Evolutionary conservation across 2,797 vertebrate species (phyloP), one percentile per base, ranked within the genome.

Genomic region (Petrocephalus sullivani): DNA sequence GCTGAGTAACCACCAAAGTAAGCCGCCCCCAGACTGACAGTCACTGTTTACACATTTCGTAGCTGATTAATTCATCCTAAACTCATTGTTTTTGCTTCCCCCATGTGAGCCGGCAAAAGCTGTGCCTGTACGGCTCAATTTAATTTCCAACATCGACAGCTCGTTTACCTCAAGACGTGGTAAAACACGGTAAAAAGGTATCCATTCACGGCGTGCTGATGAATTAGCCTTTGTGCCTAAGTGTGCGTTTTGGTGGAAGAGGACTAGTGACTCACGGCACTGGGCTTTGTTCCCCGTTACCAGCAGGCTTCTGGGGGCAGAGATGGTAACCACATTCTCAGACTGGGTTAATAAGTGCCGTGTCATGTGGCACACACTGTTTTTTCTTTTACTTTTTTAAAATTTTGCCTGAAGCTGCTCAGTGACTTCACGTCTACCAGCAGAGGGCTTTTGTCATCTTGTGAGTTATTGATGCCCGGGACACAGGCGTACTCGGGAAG

Each of bases 331-430:
- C 87, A 89, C 91, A 91, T 91, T 95, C 92, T 93, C 92, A 94
- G 92, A 92, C 91, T 89, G 87, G 93, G 94, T 96, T 96, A 95
- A 95, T 96, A 94, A 95, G 94, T 95, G 93, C 93, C 94, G 92
- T 90, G 91, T 92, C 92, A 92, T 87, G 90, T 92, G 92, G 93
- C 92, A 93, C 92, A 94, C 90, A 90, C 92, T 93, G 91, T 93
- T 94, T 94, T 94, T 92, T 94, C 92, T 93, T 94, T 56, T 54
- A 92, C 92, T 92, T 92, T 92, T 89, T 94, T 10, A 19, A 4
- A 57, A 57, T 90, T 56, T 90, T 88, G 93, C 93, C 93, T 92
- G 93, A 93, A 95, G 93, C 90, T 23, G 58, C 88, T 85, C 90
- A 92, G 92, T 95, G 94, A 95, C 94, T 94, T 95, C 94, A 95